phyloP scores from a whole-genome alignment of 2,113 vertebrate species.

The Mastomys coucha region DNA sequence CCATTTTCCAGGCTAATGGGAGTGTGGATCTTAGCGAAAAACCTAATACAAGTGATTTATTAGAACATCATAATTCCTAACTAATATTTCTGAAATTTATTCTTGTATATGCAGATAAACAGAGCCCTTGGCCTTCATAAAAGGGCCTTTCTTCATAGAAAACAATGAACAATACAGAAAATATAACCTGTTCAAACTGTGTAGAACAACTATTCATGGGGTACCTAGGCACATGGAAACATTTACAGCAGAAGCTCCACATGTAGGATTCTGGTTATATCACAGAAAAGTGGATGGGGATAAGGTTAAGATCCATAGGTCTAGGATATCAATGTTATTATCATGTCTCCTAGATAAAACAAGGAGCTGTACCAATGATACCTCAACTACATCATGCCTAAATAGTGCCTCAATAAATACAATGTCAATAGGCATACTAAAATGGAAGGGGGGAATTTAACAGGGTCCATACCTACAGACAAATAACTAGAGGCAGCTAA shows the following conservation, averaged over 20 bases:
- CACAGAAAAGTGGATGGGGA: not conserved
- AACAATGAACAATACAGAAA: not conserved
- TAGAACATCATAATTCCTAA: not conserved
- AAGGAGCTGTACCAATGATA: not conserved
- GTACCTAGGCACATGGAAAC: not conserved
- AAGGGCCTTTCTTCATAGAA: not conserved
- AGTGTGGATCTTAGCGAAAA: not conserved
- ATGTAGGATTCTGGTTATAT: not conserved
- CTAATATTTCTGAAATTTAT: not conserved
- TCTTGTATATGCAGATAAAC: not conserved
- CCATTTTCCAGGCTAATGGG: not conserved
- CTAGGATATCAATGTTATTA: not conserved
- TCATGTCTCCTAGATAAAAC: not conserved
- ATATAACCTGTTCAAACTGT: not conserved
- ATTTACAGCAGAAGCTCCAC: not conserved
- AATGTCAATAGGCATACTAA: not conserved
- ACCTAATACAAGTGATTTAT: not conserved
- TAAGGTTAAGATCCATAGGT: not conserved
- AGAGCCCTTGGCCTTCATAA: not conserved
- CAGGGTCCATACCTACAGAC: not conserved
- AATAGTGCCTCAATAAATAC: not conserved
- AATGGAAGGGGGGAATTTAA: not conserved
- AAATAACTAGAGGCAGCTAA: not conserved
- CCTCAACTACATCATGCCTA: not conserved
- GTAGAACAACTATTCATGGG: not conserved